Base-by-base conservation (phyloP, 2,113 vertebrate species). In the Proteles cristata region DNA sequence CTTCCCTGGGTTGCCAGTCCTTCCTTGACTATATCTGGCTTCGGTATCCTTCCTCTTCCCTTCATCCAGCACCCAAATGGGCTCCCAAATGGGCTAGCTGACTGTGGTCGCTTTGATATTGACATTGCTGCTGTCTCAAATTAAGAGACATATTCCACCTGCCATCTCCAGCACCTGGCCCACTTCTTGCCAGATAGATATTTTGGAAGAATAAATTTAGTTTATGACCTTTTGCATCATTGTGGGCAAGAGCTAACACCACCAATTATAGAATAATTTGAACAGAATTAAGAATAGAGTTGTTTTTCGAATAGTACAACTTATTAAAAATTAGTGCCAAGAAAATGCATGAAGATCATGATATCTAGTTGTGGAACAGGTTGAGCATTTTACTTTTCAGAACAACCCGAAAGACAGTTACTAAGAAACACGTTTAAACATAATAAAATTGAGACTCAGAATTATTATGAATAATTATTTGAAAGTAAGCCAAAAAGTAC, bases 171-270 rank as follows among this genome's bases (percentile, higher is more conserved):
- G 11, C 26, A 68, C 45, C 39, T 63, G 31, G 45, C 11, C 17
- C 11, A 73, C 16, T 87, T 93, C 83, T 82, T 68, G 11, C 1
- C 77, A 95, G 86, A 35, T 86, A 43, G 90, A 73, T 93, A 33
- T 77, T 39, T 63, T 45, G 3, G 74, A 43, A 11, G 50, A 55
- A 73, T 65, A 58, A 82, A 80, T 45, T 88, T 68, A 83, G 77
- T 48, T 9, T 50, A 55, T 90, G 53, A 7, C 21, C 16, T 82
- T 86, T 87, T 4, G 31, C 8, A 28, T 92, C 15, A 11, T 53
- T 76, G 45, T 48, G 28, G 21, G 28, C 21, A 96, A 93, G 50
- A 53, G 19, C 55, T 76, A 73, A 73, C 2, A 43, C 2, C 19
- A 43, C 35, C 33, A 45, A 25, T 77, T 19, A 6, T 25, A 16